Evolutionary conservation across 2,797 vertebrate genomes (phyloP).

Genomic region (Pogonophryne albipinna): DNA sequence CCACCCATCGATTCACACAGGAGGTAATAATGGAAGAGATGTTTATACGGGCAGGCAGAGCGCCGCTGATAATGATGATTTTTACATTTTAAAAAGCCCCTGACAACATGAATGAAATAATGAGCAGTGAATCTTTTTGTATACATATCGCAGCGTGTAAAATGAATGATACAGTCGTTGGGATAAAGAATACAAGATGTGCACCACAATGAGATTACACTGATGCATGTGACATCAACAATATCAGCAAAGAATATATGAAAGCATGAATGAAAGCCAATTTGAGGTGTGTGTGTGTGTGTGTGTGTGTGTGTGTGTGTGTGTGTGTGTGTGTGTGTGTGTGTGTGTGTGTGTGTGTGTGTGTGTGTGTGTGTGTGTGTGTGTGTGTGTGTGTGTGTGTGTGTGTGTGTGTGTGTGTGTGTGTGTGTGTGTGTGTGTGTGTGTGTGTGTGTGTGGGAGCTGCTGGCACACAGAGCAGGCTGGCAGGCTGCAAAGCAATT

Average conservation of each 20-base stretch:
- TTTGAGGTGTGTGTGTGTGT: conserved; percentile 73
- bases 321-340: conserved; percentile 42
- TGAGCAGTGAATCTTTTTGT: conserved; percentile 36
- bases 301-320: conserved; percentile 31
- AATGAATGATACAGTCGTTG: conserved; percentile 69
- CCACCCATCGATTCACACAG: conserved; percentile 64
- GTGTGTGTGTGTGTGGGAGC: conserved; percentile 48
- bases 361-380: conserved; percentile 41
- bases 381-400: conserved; percentile 27
- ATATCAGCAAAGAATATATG: conserved; percentile 83
- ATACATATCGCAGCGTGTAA: conserved; percentile 43
- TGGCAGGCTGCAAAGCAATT: conserved; percentile 83
- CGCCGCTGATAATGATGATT: conserved; percentile 33
- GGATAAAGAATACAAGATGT: conserved; percentile 71
- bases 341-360: conserved; percentile 34
- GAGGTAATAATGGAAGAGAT: conserved; percentile 57
- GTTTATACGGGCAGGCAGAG: conserved; percentile 60
- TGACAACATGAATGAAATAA: conserved; percentile 56
- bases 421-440: conserved; percentile 38
- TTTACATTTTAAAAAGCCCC: conserved; percentile 44
- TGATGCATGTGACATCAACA: conserved; percentile 81
- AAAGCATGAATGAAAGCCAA: conserved; percentile 86
- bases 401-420: conserved; percentile 41
- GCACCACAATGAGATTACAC: conserved; percentile 75
- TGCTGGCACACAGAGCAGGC: conserved; percentile 80